Evolutionary conservation across 2,113 vertebrate species (phyloP).

Genomic region (Aspidoscelis tigris): DNA sequence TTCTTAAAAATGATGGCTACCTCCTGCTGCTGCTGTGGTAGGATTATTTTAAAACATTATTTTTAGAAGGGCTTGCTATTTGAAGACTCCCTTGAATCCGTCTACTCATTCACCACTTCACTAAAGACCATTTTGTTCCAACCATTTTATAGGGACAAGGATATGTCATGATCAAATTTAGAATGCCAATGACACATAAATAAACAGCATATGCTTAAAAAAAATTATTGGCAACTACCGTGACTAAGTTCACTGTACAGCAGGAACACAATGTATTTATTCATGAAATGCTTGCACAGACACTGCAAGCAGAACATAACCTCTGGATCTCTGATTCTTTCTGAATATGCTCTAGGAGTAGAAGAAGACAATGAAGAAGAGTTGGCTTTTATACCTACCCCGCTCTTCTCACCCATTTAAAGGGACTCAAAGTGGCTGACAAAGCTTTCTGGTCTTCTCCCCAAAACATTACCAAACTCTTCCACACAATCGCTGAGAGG

Average conservation of each 20-base stretch:
- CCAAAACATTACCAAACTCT: neutral
- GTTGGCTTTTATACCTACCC: no score
- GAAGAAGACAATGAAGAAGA: no score
- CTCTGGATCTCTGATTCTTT: neutral
- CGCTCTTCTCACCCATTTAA: no score
- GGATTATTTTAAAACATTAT: no score
- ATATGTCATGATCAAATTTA: neutral
- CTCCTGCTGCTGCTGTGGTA: no score
- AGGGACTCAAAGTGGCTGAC: no score
- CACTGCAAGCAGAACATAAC: neutral
- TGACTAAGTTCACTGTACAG: neutral
- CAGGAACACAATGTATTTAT: conserved; percentile 1
- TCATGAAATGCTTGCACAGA: neutral
- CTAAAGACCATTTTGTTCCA: neutral
- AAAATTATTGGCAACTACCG: neutral
- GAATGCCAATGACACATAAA: neutral
- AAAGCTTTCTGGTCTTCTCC: no score
- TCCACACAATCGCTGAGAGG: neutral
- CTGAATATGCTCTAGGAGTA: no score
- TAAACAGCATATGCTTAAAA: neutral
- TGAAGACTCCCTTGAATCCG: no score
- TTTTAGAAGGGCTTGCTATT: no score
- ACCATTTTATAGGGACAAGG: neutral
- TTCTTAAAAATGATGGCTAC: no score
- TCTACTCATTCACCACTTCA: no score